phyloP scores from a whole-genome alignment of 2,888 invertebrate genomes.

The Apotomis capreana region DNA sequence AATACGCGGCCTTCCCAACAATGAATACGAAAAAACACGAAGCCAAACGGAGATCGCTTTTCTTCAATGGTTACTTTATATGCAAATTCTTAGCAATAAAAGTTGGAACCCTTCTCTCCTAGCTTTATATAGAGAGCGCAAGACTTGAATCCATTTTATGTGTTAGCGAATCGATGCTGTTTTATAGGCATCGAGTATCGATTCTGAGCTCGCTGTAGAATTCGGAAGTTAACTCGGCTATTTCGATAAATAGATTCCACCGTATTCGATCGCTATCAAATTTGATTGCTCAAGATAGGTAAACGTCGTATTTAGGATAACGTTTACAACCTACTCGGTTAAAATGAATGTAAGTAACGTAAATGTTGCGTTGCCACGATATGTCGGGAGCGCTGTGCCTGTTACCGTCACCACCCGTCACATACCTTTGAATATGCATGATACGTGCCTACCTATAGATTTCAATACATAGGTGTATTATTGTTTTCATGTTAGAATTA shows the following conservation, averaged over 20 bases:
- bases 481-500: background rate
- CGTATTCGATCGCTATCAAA: constrained; percentile 76
- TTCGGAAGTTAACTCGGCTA: constrained; percentile 76
- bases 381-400: constrained; percentile 31
- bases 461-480: no score
- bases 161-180: constrained; percentile 80
- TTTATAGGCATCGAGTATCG: constrained; percentile 82
- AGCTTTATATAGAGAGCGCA: constrained; percentile 77
- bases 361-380: constrained; percentile 30
- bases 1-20: constrained; percentile 74
- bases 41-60: constrained; percentile 79
- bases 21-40: constrained; percentile 79
- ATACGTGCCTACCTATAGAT: background rate
- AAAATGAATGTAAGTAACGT: constrained; percentile 29
- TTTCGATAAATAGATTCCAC: constrained; percentile 71
- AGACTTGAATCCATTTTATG: constrained; percentile 82
- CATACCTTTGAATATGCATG: background rate
- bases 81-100: constrained; percentile 82
- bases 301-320: constrained; percentile 41
- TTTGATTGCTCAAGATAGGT: constrained; percentile 61
- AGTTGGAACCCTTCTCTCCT: constrained; percentile 80
- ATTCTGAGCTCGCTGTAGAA: constrained; percentile 72
- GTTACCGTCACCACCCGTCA: no score
- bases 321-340: constrained; percentile 33
- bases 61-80: constrained; percentile 84